These are phyloP conservation scores for Campoplex nolae DNA, from an alignment of 2,888 invertebrate genomes.

Conservation along the genomic window DNA sequence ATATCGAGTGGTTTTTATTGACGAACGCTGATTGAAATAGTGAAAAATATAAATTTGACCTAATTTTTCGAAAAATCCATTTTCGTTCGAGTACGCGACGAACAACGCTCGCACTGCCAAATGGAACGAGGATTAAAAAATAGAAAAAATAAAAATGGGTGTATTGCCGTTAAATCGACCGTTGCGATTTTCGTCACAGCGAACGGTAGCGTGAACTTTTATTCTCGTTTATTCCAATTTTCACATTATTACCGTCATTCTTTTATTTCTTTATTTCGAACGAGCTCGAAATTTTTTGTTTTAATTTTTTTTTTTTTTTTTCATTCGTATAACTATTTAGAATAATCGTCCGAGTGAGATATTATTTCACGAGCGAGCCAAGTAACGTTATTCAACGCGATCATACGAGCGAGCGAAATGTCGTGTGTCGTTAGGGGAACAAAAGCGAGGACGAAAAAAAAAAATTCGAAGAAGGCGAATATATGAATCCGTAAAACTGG, in stretches of 20 bases:
- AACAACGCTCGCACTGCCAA: slow-evolving; percentile 3
- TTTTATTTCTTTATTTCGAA: not conserved
- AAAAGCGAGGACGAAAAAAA: slow-evolving; percentile 10
- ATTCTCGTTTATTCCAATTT: not conserved
- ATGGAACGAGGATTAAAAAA: not conserved
- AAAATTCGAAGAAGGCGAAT: not conserved
- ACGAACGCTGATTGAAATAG: slow-evolving; percentile 1
- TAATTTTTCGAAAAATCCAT: slow-evolving; percentile 15
- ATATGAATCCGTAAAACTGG: slow-evolving; percentile 35
- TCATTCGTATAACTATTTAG: not conserved
- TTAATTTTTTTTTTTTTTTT: not conserved
- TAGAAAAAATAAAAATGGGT: not conserved
- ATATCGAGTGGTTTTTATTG: not conserved
- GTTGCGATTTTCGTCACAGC: not conserved
- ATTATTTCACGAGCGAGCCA: not conserved
- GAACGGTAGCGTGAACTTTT: not conserved
- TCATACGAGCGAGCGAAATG: not conserved
- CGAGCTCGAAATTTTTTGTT: not conserved
- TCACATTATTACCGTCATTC: not conserved
- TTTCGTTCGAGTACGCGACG: slow-evolving; percentile 16
- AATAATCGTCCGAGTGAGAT: not conserved
- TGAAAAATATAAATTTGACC: slow-evolving; percentile 16
- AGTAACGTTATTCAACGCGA: not conserved
- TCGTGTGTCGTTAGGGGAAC: not conserved
- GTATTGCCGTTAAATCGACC: not conserved